These are phyloP conservation scores for Ochropacha duplaris DNA, from an alignment of 2,888 invertebrate genomes.

Conservation along the genomic window DNA sequence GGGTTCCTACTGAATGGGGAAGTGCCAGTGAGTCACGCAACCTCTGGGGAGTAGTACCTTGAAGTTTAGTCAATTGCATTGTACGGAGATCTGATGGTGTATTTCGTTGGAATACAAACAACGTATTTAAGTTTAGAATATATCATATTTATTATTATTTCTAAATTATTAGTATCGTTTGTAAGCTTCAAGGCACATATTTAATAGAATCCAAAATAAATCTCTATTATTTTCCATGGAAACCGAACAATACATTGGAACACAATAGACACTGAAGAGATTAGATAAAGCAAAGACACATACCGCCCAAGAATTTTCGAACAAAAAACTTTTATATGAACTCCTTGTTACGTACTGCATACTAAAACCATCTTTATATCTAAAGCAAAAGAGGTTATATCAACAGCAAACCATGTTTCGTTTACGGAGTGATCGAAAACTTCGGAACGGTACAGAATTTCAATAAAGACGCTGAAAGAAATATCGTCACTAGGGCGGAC, in stretches of 20 bases:
- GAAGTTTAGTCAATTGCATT: slow-evolving; percentile 28
- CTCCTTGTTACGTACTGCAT: slow-evolving; percentile 8
- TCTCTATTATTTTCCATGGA: neutral
- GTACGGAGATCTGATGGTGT: slow-evolving; percentile 7
- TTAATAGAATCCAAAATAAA: neutral
- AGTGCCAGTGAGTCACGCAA: slow-evolving; percentile 31
- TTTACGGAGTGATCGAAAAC: slow-evolving; percentile 48
- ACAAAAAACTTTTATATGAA: slow-evolving; percentile 17
- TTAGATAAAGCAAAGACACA: slow-evolving; percentile 30
- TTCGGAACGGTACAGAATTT: slow-evolving; percentile 67
- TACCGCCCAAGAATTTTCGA: slow-evolving; percentile 17
- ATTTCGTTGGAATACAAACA: slow-evolving; percentile 1
- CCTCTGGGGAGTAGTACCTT: slow-evolving; percentile 42
- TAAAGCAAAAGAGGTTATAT: slow-evolving; percentile 13
- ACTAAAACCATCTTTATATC: slow-evolving; percentile 20
- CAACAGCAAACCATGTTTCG: slow-evolving; percentile 16
- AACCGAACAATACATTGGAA: slow-evolving; percentile 2
- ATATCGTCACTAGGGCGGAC: slow-evolving; percentile 53
- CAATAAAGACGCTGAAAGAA: slow-evolving; percentile 71
- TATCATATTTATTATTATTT: neutral
- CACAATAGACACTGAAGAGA: slow-evolving; percentile 19
- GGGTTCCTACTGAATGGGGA: slow-evolving; percentile 21
- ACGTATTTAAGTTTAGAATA: neutral
- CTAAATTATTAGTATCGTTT: too few relatives aligned
- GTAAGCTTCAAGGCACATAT: neutral